phyloP scores from a whole-genome alignment of 2,888 invertebrate species.

The Parnassius apollo region DNA sequence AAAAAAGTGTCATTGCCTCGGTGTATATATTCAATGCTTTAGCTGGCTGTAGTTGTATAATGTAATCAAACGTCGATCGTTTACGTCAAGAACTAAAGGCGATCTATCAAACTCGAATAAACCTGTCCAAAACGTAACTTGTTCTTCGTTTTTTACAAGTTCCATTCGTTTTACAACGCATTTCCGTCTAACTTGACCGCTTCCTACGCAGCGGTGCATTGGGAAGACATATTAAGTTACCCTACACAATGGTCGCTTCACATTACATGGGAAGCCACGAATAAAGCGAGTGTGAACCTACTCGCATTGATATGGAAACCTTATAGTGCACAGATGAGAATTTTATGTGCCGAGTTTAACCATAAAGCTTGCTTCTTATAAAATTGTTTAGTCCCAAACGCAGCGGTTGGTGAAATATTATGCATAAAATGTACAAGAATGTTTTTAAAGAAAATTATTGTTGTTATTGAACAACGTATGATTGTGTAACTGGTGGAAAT shows the following conservation, averaged over 20 bases:
- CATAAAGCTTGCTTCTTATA: constrained; percentile 7
- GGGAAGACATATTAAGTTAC: constrained; percentile 53
- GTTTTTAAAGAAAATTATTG: no score
- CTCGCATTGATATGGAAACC: constrained; percentile 28
- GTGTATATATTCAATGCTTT: no score
- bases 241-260: constrained; percentile 45
- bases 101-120: constrained; percentile 15
- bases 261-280: constrained; percentile 43
- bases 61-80: neutral
- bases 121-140: constrained; percentile 17
- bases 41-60: no score
- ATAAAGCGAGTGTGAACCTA: constrained; percentile 38
- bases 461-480: no score
- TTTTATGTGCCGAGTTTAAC: constrained; percentile 16
- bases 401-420: constrained; percentile 9
- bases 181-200: constrained; percentile 62
- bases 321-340: constrained; percentile 26
- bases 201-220: constrained; percentile 58
- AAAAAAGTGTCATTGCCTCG: no score
- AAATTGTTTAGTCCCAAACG: constrained; percentile 12
- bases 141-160: constrained; percentile 10
- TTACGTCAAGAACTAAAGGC: neutral
- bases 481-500: no score
- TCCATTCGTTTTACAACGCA: constrained; percentile 32
- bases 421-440: neutral